Conservation (phyloP, 2,888 invertebrate species). For the Electrophaes corylata region DNA sequence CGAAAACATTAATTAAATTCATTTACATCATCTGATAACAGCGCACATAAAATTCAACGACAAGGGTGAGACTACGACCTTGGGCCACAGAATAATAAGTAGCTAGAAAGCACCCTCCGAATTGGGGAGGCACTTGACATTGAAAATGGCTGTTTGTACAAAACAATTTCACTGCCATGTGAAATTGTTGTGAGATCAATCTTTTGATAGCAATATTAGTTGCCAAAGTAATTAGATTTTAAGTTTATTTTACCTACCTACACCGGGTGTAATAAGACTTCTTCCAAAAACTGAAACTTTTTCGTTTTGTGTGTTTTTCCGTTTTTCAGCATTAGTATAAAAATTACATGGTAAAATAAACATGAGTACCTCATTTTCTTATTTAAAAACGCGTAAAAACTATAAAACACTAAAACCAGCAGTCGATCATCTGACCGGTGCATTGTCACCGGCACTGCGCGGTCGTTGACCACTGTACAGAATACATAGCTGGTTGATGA, state of each 20-base stretch:
- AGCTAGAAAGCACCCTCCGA: constrained; percentile 18
- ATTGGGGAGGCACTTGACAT: constrained; percentile 26
- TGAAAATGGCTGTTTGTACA: constrained; percentile 13
- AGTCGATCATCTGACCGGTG: no score
- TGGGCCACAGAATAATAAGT: constrained; percentile 8
- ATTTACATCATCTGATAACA: constrained; percentile 25
- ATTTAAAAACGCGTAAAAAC: no score
- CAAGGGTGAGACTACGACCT: constrained; percentile 19
- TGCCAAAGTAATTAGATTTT: background rate
- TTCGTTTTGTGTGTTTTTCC: no score
- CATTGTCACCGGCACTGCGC: no score
- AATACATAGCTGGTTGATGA: background rate
- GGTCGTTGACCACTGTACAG: no score
- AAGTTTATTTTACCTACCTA: background rate
- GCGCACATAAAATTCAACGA: constrained; percentile 19
- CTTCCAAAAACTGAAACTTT: no score
- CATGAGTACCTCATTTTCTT: no score
- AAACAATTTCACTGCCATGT: constrained; percentile 4
- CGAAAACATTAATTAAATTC: constrained; percentile 20
- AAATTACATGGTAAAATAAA: no score
- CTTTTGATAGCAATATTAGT: constrained; percentile 8
- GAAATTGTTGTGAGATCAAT: constrained; percentile 19
- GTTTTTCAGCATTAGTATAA: no score
- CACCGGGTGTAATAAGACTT: no score
- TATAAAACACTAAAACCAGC: no score